Conservation (phyloP, 2,888 invertebrate species). For the Oscheius myriophilus region DNA sequence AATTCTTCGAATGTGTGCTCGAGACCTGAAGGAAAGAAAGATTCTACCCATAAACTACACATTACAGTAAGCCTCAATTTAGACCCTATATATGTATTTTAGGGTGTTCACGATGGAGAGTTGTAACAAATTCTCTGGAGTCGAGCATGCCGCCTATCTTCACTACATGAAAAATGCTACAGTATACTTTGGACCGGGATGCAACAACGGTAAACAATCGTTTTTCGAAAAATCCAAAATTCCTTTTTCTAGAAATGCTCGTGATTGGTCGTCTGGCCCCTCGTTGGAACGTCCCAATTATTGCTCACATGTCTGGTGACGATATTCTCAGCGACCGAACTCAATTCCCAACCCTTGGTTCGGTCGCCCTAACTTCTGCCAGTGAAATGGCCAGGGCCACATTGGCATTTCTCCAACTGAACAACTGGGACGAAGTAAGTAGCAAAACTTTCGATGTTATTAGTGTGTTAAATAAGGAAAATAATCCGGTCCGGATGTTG, state of each 20-base stretch:
- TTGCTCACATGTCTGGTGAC: constrained; percentile 70
- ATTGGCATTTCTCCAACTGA: constrained; percentile 61
- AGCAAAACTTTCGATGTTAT: too few relatives aligned
- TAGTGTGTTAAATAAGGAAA: too few relatives aligned
- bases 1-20: constrained; percentile 55
- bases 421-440: constrained; percentile 65
- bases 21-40: constrained; percentile 53
- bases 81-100: too few relatives aligned
- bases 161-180: constrained; percentile 68
- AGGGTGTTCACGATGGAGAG: constrained; percentile 68
- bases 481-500: too few relatives aligned
- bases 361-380: constrained; percentile 68
- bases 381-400: constrained; percentile 70
- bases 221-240: background rate
- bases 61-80: constrained; percentile 49
- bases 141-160: constrained; percentile 68
- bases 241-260: constrained; percentile 64
- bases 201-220: constrained; percentile 63
- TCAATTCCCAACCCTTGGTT: constrained; percentile 67
- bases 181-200: constrained; percentile 69
- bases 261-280: constrained; percentile 68
- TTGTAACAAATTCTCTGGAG: constrained; percentile 66
- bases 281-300: constrained; percentile 69
- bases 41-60: constrained; percentile 56
- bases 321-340: constrained; percentile 63